Evolutionary conservation across 2,113 vertebrate species (phyloP).

Genomic region (Mesoclemmys tuberculata): DNA sequence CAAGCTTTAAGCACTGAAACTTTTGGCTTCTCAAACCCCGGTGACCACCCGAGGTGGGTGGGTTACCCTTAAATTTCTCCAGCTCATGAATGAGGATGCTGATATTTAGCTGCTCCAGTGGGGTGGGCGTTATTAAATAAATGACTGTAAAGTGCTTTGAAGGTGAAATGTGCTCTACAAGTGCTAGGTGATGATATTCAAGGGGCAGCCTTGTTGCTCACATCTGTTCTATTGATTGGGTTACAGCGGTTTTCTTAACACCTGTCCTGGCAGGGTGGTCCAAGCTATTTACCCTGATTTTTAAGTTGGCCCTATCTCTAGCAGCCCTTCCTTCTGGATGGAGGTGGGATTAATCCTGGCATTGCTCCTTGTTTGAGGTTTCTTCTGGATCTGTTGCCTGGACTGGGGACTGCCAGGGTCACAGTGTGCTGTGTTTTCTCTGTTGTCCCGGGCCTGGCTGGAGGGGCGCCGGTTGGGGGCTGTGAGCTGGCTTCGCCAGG

Average conservation of each 20-base stretch:
- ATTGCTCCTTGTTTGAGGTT: not conserved
- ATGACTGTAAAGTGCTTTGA: not conserved
- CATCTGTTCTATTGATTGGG: not conserved
- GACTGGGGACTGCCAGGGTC: no score
- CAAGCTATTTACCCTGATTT: not conserved
- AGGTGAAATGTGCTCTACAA: not conserved
- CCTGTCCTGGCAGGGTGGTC: not conserved
- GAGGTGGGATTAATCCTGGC: not conserved
- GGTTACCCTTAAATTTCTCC: not conserved
- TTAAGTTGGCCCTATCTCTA: not conserved
- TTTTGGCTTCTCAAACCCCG: not conserved
- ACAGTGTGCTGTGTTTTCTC: no score
- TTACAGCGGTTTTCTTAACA: not conserved
- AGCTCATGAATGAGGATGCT: not conserved
- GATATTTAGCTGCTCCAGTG: not conserved
- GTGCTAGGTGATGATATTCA: not conserved
- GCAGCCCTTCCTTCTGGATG: not conserved
- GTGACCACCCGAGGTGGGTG: not conserved
- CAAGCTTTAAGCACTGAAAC: not conserved
- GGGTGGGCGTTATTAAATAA: not conserved
- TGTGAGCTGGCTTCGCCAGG: not conserved
- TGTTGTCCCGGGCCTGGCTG: not conserved
- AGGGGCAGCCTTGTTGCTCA: not conserved
- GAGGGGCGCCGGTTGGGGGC: not conserved
- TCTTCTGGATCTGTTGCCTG: not conserved